Conservation (phyloP, 2,797 vertebrate species). For the Carduelis carduelis region DNA sequence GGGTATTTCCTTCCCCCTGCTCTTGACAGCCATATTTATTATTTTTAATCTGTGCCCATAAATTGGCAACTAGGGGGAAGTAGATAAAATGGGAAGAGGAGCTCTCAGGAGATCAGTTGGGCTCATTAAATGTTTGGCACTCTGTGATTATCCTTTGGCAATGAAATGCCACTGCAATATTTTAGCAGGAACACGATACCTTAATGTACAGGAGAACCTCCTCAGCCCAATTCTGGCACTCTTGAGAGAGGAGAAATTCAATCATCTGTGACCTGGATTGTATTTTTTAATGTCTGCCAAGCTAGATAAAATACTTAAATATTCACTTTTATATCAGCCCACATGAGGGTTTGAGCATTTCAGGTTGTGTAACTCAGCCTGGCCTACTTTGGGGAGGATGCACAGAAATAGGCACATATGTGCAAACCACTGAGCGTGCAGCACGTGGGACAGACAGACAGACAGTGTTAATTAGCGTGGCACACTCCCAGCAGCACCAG, state of each 20-base stretch:
- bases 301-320: slow-evolving; percentile 55
- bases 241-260: slow-evolving; percentile 7
- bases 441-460: slow-evolving; percentile 4
- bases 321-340: slow-evolving; percentile 55
- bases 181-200: neutral
- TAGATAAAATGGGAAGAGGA: neutral
- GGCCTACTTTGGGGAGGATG: slow-evolving; percentile 37
- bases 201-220: neutral
- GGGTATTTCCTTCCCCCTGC: neutral
- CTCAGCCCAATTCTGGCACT: slow-evolving; percentile 10
- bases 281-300: slow-evolving; percentile 39
- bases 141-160: neutral
- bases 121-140: slow-evolving; percentile 40
- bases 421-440: neutral
- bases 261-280: slow-evolving; percentile 41
- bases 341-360: neutral
- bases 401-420: neutral
- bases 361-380: slow-evolving; percentile 24
- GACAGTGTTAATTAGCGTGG: neutral
- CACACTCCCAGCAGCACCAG: neutral
- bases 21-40: neutral
- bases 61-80: neutral
- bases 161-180: neutral
- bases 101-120: neutral
- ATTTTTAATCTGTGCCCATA: neutral